A percentile compares a stretch with the other conserved stretches of the same genome.
Conservation (phyloP, 2,888 invertebrate species). For the Dryococelus australis region DNA sequence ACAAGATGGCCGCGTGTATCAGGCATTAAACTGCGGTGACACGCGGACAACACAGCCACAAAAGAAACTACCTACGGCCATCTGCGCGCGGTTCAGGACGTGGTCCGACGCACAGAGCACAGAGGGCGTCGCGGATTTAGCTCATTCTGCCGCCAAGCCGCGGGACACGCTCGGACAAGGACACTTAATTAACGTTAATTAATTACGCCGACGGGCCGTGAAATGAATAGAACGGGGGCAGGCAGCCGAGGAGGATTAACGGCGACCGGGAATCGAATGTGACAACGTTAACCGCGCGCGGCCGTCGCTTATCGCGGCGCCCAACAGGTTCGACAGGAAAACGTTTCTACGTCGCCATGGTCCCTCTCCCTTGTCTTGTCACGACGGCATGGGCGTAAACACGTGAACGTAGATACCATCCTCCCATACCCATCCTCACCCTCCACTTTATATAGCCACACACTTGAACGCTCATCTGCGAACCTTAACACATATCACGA, state of each 20-base stretch:
- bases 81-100: background rate
- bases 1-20: no score
- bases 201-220: constrained; percentile 16
- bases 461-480: no score
- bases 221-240: background rate
- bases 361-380: background rate
- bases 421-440: no score
- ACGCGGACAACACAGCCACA: background rate
- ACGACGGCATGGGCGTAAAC: background rate
- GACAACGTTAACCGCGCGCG: background rate
- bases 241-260: constrained; percentile 3
- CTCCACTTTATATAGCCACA: no score
- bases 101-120: background rate
- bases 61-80: no score
- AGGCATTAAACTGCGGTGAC: background rate
- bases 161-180: constrained; percentile 1
- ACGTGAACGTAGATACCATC: no score
- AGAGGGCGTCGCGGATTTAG: background rate
- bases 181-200: constrained; percentile 16
- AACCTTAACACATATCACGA: no score
- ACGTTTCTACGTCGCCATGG: background rate
- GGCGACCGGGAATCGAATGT: constrained; percentile 16
- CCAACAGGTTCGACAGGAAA: background rate
- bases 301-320: background rate
- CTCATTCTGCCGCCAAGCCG: background rate